Percentiles rank a stretch among this genome's conserved stretches.
phyloP scores from a whole-genome alignment of 2,888 invertebrate genomes.

The Hipparchia sbordonii region DNA sequence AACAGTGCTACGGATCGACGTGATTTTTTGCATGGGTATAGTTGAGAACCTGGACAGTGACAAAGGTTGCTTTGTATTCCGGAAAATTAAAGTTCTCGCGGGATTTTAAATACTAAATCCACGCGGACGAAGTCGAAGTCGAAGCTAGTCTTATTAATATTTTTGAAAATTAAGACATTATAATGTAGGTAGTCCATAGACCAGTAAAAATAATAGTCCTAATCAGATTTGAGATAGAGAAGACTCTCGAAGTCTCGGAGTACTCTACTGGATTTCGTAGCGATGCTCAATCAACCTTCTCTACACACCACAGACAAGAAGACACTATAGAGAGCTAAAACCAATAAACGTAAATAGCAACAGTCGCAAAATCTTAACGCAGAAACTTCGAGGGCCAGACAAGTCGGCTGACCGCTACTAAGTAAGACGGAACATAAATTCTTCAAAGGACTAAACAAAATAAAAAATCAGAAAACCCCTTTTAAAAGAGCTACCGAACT shows the following conservation, averaged over 20 bases:
- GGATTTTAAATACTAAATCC: too few species aligned
- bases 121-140: too few species aligned
- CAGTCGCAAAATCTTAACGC: constrained; percentile 23
- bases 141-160: too few species aligned
- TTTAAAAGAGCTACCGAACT: constrained; percentile 82
- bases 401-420: constrained; percentile 76
- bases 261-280: background rate
- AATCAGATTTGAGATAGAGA: too few species aligned
- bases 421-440: constrained; percentile 82
- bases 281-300: background rate
- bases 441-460: constrained; percentile 79
- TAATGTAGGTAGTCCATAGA: too few species aligned
- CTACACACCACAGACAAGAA: background rate
- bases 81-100: too few species aligned
- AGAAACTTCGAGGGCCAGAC: constrained; percentile 47
- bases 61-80: too few species aligned
- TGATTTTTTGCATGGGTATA: too few species aligned
- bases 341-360: constrained; percentile 22
- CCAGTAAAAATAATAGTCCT: too few species aligned
- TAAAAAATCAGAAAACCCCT: constrained; percentile 71
- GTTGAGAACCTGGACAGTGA: too few species aligned
- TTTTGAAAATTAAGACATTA: too few species aligned
- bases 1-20: too few species aligned
- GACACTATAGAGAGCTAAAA: constrained; percentile 2
- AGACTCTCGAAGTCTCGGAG: background rate